Conservation (phyloP, 1,140 invertebrate species). For the Zaprionus capensis region DNA sequence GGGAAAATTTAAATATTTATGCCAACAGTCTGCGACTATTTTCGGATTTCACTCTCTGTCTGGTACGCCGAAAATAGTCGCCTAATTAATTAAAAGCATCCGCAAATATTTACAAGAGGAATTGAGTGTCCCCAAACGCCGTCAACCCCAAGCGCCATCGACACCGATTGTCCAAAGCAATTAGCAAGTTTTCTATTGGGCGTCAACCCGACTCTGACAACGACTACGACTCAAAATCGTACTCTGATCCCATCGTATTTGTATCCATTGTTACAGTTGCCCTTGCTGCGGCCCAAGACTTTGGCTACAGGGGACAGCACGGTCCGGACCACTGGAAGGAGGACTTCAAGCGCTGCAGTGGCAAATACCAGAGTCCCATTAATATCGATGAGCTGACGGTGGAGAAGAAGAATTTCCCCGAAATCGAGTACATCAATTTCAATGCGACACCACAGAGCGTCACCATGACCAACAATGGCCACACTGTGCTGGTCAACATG, state of each 20-base stretch:
- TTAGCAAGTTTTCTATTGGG: slow-evolving; percentile 20
- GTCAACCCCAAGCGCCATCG: background rate
- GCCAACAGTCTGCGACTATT: slow-evolving; percentile 15
- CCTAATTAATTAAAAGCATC: slow-evolving; percentile 7
- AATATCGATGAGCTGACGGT: slow-evolving; percentile 90
- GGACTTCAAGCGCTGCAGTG: slow-evolving; percentile 88
- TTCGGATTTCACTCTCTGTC: slow-evolving; percentile 1
- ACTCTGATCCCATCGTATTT: background rate
- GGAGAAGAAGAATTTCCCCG: slow-evolving; percentile 84
- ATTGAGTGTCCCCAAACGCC: background rate
- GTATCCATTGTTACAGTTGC: slow-evolving; percentile 34
- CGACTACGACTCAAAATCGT: background rate
- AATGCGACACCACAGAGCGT: slow-evolving; percentile 85
- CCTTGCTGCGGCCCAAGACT: slow-evolving; percentile 46
- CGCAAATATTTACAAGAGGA: slow-evolving; percentile 7
- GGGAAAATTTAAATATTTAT: slow-evolving; percentile 4
- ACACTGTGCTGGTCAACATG: slow-evolving; percentile 88
- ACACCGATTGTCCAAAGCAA: slow-evolving; percentile 10
- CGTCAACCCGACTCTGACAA: background rate
- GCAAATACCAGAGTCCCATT: slow-evolving; percentile 93
- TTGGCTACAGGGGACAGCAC: slow-evolving; percentile 80
- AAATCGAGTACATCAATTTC: slow-evolving; percentile 87
- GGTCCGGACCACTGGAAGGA: slow-evolving; percentile 90
- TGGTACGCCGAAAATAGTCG: slow-evolving; percentile 12
- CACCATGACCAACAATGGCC: slow-evolving; percentile 89